Percentiles rank a stretch among this genome's conserved stretches.
These are phyloP conservation scores for Centropus unirufus DNA, from an alignment of 2,113 vertebrate genomes.

Conservation along the genomic window DNA sequence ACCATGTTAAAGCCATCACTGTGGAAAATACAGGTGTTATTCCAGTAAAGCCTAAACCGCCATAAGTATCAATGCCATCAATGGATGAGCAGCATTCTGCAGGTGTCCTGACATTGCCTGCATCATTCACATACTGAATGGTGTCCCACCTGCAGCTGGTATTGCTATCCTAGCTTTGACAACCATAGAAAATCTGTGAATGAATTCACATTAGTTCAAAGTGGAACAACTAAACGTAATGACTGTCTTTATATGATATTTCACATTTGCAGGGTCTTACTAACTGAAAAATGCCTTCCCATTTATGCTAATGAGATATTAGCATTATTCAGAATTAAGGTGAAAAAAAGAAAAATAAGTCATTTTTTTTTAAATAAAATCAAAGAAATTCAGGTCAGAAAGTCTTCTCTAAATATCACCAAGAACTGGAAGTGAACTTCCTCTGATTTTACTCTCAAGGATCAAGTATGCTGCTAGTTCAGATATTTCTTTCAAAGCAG, in stretches of 20 bases:
- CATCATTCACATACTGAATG: background rate
- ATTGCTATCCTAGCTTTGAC: background rate
- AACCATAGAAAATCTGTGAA: background rate
- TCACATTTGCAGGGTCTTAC: no score
- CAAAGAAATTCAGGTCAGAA: background rate
- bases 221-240: background rate
- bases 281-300: background rate
- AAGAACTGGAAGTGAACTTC: background rate
- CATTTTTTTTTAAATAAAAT: background rate
- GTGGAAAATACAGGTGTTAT: background rate
- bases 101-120: background rate
- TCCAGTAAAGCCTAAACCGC: background rate
- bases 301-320: background rate
- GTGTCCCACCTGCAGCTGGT: background rate
- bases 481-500: background rate
- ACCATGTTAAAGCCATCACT: background rate
- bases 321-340: background rate
- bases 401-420: background rate
- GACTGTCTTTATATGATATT: background rate
- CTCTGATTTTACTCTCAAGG: background rate
- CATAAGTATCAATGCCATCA: background rate
- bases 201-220: background rate
- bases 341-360: background rate
- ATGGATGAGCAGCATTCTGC: background rate
- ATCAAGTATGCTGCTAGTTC: background rate